Base-by-base conservation (phyloP, 2,888 invertebrate species). In the Drosophila putrida region DNA sequence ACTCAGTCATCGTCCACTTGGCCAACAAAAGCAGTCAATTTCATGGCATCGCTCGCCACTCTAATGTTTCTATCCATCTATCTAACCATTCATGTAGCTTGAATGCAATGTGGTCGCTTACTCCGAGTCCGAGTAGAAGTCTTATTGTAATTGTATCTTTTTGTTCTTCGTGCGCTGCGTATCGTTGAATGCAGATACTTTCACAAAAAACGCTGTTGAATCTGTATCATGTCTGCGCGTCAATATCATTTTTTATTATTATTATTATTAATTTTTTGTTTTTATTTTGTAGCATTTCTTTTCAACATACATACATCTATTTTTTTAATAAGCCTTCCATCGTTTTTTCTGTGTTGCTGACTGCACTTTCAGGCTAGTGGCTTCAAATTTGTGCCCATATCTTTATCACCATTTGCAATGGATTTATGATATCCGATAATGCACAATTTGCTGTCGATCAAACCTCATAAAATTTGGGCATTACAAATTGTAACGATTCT, bases 11-110 rank as follows among this genome's bases (percentile, higher is more conserved):
- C 31, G 35, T 58, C 50, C 67, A 71, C 61, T 78, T 80, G 86
- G 83, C 86, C 86, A 88, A 80, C 83, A 80, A 85, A 82, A 71
- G 67, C 78, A 82, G 88, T 70, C 84, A 88, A 88, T 85, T 88
- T 85, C 83, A 85, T 88, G 88, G 82, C 81, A 62, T 43, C 66
- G 58, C 11, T 71, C 54, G 69, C 84, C 79, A 71, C 87, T 82
- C 85, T 84, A 82, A 87, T 84, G 80, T 87, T 67, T 76, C 71
- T 81, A 73, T 71, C 69, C 35, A 65, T 68, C 49, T 59, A 67
- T 50, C 43, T 54, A 62, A 44, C 55, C 36, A 70, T 76, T 65
- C 65, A 76, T 69, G 49, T 78, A 62, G 59, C 54, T 68, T 68
- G 47, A 68, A 39, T 80, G 71, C 68, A 66, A 54, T 79, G 70